These are phyloP conservation scores for Augochlora pura DNA, from an alignment of 1,140 invertebrate species.

Conservation along the genomic window DNA sequence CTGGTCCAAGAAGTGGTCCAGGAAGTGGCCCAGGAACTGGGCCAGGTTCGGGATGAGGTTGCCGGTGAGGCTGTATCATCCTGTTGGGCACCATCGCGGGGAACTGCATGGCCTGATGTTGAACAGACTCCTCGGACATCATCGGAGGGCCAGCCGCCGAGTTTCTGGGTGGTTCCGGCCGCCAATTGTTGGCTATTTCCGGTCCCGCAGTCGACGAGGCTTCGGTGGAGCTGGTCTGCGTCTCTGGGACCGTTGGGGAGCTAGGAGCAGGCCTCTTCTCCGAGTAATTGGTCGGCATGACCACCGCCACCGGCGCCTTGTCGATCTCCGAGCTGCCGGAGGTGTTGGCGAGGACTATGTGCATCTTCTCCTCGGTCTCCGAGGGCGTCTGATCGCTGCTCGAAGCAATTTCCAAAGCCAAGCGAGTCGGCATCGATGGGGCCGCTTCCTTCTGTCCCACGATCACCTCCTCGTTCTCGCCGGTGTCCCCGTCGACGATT, in stretches of 20 bases:
- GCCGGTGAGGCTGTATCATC: constrained; percentile 33
- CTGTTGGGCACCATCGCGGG: background rate
- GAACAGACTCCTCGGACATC: background rate
- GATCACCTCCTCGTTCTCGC: constrained; percentile 65
- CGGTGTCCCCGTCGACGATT: constrained; percentile 62
- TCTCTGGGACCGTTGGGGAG: background rate
- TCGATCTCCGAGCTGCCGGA: constrained; percentile 19
- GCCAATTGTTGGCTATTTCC: constrained; percentile 12
- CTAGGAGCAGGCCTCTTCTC: constrained; percentile 27
- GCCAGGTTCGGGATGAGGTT: constrained; percentile 3
- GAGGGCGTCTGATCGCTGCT: constrained; percentile 25
- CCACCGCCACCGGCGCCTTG: constrained; percentile 60
- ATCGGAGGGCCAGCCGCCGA: constrained; percentile 31
- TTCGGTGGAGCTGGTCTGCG: background rate
- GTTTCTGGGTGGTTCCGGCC: constrained; percentile 19
- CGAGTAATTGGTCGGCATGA: constrained; percentile 68
- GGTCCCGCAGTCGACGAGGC: background rate
- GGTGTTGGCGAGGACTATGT: constrained; percentile 69
- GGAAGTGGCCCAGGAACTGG: constrained; percentile 2
- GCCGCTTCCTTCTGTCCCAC: constrained; percentile 57
- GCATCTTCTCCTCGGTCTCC: constrained; percentile 56
- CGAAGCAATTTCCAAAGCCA: background rate
- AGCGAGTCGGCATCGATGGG: background rate
- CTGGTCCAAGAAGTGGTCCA: background rate
- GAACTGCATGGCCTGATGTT: background rate